Conservation (phyloP, 2,797 vertebrate species). For the Vireo griseus region DNA sequence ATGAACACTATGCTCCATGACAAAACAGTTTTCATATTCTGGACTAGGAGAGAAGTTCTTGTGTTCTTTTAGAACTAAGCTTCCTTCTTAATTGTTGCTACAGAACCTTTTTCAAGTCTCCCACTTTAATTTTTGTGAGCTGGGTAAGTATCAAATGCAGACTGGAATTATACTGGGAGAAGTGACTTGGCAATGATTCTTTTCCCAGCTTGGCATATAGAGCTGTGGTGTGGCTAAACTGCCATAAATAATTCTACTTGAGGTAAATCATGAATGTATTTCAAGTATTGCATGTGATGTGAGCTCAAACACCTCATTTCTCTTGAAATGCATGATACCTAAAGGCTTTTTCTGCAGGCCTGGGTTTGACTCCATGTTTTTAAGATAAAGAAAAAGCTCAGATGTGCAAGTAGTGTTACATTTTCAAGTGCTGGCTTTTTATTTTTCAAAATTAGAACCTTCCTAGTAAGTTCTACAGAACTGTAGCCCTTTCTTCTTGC, state of each 20-base stretch:
- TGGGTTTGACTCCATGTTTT: not conserved
- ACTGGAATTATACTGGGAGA: not conserved
- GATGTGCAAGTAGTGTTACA: not conserved
- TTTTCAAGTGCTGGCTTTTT: not conserved
- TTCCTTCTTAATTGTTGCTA: not conserved
- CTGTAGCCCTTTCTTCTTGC: not conserved
- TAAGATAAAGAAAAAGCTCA: not conserved
- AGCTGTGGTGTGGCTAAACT: not conserved
- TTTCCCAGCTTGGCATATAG: not conserved
- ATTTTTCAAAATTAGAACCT: not conserved
- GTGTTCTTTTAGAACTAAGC: not conserved
- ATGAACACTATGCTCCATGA: fast-evolving
- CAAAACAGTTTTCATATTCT: not conserved
- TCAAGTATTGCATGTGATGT: not conserved
- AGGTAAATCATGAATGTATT: not conserved
- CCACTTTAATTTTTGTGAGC: not conserved
- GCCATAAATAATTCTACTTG: not conserved
- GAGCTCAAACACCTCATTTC: not conserved
- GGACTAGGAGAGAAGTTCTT: not conserved
- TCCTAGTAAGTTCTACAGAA: not conserved
- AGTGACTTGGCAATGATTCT: not conserved
- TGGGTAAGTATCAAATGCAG: not conserved
- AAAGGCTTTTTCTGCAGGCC: not conserved
- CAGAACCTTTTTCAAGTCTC: not conserved
- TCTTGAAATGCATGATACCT: not conserved